Evolutionary conservation across 2,888 invertebrate genomes (phyloP), one percentile per base, ranked within the genome.

Genomic region (Watsonalla cultraria): DNA sequence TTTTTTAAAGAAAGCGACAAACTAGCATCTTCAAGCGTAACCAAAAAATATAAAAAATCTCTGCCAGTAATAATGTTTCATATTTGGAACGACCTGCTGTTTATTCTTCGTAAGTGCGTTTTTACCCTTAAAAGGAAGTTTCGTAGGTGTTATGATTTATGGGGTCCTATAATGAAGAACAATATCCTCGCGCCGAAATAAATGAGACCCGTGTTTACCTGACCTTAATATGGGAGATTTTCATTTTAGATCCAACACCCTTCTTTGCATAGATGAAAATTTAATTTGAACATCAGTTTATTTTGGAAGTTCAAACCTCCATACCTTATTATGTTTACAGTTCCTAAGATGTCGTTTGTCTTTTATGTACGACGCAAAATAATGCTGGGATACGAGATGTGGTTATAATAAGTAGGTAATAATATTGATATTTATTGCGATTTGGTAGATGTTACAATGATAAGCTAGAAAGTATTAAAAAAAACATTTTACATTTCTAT

Each of bases 161-260:
- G 76, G 70, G 70, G 65, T 68, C 74, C 75, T 80, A 80, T 80
- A 78, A 79, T 80, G 82, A 76, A 72, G 74, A 68, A 72, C 78
- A 81, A 78, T 81, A 78, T 80, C 76, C 72, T 62, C 68, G 73
- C 60, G 70, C 68, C 67, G 61, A 75, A 78, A 78, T 76, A 80
- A 78, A 78, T 70, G 76, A 68, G 70, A 60, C 67, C 66, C 69
- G 62, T 82, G 83, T 83, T 81, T 83, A 82, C 83, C 80, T 80
- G 74, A 68, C 76, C 74, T 78, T 80, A 79, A 82, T 80, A 80
- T 79, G 75, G 11, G 71, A 81, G 83, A 82, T 82, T 82, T 78
- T 77, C 80, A 82, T 82, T 82, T 82, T 79, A 82, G 82, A 82
- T 82, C 75, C 70, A 62, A 64, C 71, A 65, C 67, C 72, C 66